Conservation (phyloP, 2,113 vertebrate species). For the Neopipo cinnamomea region DNA sequence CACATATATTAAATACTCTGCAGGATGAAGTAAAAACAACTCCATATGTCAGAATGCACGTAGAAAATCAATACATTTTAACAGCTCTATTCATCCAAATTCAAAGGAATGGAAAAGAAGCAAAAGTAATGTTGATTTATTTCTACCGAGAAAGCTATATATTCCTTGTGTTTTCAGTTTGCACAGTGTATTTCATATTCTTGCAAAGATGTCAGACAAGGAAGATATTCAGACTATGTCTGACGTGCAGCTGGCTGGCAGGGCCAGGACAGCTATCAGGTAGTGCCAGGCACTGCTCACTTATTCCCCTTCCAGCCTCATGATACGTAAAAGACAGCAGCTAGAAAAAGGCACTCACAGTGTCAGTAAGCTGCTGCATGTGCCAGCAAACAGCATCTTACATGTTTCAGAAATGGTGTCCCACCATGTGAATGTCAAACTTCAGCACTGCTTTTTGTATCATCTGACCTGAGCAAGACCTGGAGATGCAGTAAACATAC, state of each 20-base stretch:
- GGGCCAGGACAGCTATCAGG: not conserved
- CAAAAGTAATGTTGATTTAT: not conserved
- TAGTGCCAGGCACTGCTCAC: not conserved
- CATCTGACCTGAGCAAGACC: not conserved
- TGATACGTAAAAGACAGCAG: accelerated
- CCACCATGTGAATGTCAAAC: not conserved
- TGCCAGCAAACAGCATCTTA: not conserved
- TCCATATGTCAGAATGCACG: not conserved
- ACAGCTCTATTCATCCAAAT: not conserved
- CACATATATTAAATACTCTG: not conserved
- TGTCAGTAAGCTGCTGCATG: accelerated
- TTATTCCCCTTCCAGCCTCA: not conserved
- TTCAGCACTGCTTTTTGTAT: not conserved
- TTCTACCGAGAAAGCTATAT: not conserved
- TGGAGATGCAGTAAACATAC: not conserved
- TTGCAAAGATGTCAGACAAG: not conserved
- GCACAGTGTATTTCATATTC: not conserved
- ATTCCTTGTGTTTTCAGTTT: not conserved
- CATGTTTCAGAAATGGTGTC: not conserved
- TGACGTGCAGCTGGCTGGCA: not conserved
- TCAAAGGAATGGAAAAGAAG: not conserved
- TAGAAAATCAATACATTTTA: not conserved
- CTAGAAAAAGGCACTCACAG: not conserved
- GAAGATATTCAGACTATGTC: not conserved
- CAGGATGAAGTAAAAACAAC: not conserved